phyloP scores from a whole-genome alignment of 1,140 invertebrate species.

The Sipha flava region DNA sequence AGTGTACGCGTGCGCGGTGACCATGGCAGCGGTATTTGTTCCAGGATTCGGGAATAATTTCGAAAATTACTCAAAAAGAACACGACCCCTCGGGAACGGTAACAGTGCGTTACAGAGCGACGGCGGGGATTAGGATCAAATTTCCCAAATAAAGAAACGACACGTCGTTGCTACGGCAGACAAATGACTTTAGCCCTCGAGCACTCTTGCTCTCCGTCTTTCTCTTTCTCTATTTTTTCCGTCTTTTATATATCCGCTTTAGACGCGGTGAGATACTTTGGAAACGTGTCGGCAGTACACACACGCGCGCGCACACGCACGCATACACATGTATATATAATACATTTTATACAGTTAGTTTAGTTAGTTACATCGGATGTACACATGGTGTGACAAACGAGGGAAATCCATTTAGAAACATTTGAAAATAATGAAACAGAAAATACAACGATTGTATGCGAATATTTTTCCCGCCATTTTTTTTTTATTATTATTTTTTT shows the following conservation, averaged over 20 bases:
- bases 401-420: background rate
- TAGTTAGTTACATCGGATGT: no score
- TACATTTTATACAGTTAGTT: no score
- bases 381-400: background rate
- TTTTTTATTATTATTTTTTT: no score
- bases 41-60: background rate
- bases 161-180: no score
- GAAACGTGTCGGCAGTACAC: background rate
- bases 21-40: background rate
- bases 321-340: background rate
- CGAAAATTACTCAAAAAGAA: background rate
- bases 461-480: background rate
- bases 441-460: background rate
- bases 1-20: background rate
- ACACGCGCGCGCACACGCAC: background rate
- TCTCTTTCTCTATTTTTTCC: background rate
- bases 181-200: background rate
- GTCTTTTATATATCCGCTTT: no score
- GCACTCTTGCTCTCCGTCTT: background rate
- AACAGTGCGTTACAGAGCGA: no score
- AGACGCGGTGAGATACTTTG: no score
- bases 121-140: background rate
- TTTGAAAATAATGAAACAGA: background rate
- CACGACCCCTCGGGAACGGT: background rate
- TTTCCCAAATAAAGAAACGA: background rate